Evolutionary conservation across 1,140 invertebrate species (phyloP).

Genomic region (Lerema accius): DNA sequence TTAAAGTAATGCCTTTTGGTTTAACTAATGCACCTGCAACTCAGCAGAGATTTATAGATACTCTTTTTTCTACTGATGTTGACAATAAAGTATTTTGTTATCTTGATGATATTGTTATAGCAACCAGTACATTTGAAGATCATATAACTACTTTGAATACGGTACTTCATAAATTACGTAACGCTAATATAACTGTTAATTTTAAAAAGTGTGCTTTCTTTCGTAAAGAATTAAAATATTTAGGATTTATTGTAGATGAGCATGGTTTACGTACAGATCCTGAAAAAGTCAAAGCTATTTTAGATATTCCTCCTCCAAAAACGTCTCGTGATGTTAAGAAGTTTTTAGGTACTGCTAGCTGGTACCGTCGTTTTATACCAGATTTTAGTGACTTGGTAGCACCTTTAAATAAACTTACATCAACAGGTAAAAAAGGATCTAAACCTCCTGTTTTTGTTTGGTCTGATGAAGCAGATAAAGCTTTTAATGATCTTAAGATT

Average conservation of each 20-base stretch:
- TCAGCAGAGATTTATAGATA: constrained; percentile 51
- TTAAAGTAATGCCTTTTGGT: constrained; percentile 48
- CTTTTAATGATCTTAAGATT: constrained; percentile 42
- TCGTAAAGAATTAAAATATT: constrained; percentile 44
- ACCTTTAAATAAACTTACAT: constrained; percentile 49
- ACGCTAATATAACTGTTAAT: constrained; percentile 52
- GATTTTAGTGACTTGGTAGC: constrained; percentile 38
- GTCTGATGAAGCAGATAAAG: constrained; percentile 36
- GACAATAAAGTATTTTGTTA: constrained; percentile 47
- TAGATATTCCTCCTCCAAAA: constrained; percentile 60
- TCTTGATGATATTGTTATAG: constrained; percentile 62
- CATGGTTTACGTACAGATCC: constrained; percentile 65
- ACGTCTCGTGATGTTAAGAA: constrained; percentile 48
- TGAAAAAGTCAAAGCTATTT: constrained; percentile 60
- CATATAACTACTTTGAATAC: constrained; percentile 45
- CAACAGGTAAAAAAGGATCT: constrained; percentile 44
- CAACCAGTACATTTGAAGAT: constrained; percentile 41
- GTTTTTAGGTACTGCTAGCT: constrained; percentile 68
- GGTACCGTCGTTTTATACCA: constrained; percentile 72
- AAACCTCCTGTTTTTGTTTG: constrained; percentile 38
- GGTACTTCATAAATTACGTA: constrained; percentile 47
- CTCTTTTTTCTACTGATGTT: constrained; percentile 42
- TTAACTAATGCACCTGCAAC: constrained; percentile 45
- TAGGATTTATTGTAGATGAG: constrained; percentile 57
- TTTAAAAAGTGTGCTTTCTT: constrained; percentile 44